Conservation (phyloP, 2,797 vertebrate genomes). For the Centroberyx gerrardi region DNA sequence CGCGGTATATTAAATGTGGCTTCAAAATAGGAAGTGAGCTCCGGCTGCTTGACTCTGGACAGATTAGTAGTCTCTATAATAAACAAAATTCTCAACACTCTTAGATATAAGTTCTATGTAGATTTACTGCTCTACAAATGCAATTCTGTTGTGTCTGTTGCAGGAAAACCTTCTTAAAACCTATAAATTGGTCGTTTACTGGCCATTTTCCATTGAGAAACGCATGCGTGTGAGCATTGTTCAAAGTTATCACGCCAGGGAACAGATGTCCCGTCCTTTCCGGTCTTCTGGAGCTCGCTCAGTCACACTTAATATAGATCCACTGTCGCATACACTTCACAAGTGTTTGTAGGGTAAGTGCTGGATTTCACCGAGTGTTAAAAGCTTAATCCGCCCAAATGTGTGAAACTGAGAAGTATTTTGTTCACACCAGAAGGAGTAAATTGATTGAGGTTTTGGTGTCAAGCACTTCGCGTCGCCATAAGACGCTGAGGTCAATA, state of each 20-base stretch:
- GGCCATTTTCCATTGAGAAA: conserved; percentile 61
- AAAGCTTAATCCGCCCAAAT: conserved; percentile 86
- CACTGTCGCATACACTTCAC: conserved; percentile 80
- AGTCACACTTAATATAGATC: conserved; percentile 84
- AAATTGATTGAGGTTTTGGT: conserved; percentile 80
- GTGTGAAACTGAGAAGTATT: conserved; percentile 87
- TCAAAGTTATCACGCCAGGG: conserved; percentile 72
- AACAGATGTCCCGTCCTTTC: conserved; percentile 82
- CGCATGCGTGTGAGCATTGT: conserved; percentile 59
- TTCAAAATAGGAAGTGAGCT: conserved; percentile 56
- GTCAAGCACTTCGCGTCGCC: conserved; percentile 78
- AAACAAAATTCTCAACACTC: conserved; percentile 36
- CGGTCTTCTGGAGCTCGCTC: conserved; percentile 63
- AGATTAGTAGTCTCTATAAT: conserved; percentile 37
- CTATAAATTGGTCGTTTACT: conserved; percentile 43
- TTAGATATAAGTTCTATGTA: conserved; percentile 55
- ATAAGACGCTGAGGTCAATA: conserved; percentile 76
- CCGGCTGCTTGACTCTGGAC: conserved; percentile 41
- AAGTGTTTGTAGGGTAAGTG: conserved; percentile 83
- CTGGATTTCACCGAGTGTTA: conserved; percentile 85
- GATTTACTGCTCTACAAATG: conserved; percentile 47
- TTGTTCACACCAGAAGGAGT: conserved; percentile 85
- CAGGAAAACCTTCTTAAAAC: conserved; percentile 38
- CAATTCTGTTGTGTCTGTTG: conserved; percentile 18
- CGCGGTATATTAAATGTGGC: conserved; percentile 57